Base-by-base conservation (phyloP, 2,888 invertebrate species). In the Callyntrura guangdongensis region DNA sequence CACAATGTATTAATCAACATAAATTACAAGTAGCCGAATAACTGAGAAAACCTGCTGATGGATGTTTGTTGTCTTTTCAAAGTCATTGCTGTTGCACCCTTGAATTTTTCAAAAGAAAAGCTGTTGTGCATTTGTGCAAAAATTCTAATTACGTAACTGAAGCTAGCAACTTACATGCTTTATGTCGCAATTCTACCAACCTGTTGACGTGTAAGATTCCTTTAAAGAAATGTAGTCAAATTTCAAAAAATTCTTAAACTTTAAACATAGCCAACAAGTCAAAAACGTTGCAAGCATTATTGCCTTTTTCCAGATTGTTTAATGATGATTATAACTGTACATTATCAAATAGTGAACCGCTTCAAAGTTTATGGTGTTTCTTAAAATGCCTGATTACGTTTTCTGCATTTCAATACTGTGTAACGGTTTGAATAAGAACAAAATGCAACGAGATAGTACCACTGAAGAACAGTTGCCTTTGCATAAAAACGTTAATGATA, bases 61-160 rank as follows among this genome's bases (percentile, higher is more conserved):
- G 72, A 81, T 22, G 77, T 61, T 47, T 17, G 45, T 27, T 56
- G 59, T 25, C 72, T 82, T 89, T 83, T 89, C 89, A 89, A 89
- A 88, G 87, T 88, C 89, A 89, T 56, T 86, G 87, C 67, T 53
- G 36, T 77, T 64, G 74, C 53, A 79, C 86, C 64, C 79, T 86
- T 86, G 86, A 86, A 86, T 86, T 79, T 86, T 61, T 49, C 20
- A 74, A 77, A 36, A 36, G 45, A 86, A 86, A 74, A 74, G 61
- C 27, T 61, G 20, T 86, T 74, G 27, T 85, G 72, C 74, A 67
- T 74, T 74, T 49, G 17, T 49, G 17, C 25, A 53, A 77, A n/a
- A 22, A 77, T n/a, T 49, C 77, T 53, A 25, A 22, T 77, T 77
- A 45, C 53, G 53, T 53, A 77, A 77, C 12, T 5, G 22, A 49